phyloP scores from a whole-genome alignment of 2,113 vertebrate species.

The Ginglymostoma cirratum region DNA sequence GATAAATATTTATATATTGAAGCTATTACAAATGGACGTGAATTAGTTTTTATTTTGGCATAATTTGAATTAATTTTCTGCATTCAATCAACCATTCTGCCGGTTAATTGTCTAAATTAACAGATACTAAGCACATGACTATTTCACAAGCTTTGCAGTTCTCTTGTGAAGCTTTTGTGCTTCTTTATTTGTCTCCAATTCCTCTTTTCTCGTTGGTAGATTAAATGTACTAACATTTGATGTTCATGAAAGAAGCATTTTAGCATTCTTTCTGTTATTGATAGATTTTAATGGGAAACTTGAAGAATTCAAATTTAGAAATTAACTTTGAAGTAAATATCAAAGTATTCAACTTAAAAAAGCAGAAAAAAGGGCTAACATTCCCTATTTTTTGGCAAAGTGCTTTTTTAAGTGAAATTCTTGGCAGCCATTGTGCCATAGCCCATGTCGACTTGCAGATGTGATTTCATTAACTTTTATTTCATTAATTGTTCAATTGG shows the following conservation, averaged over 20 bases:
- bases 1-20: conserved; percentile 36
- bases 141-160: neutral
- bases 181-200: neutral
- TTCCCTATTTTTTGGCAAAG: too few species aligned
- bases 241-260: neutral
- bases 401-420: too few species aligned
- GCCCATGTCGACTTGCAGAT: too few species aligned
- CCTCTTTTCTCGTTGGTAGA: neutral
- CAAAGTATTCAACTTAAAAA: neutral
- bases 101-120: neutral
- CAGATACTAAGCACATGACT: neutral
- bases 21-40: conserved; percentile 14
- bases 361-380: neutral
- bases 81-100: neutral
- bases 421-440: too few species aligned
- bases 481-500: too few species aligned
- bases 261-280: neutral
- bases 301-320: neutral
- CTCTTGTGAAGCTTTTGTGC: neutral
- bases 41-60: conserved; percentile 13
- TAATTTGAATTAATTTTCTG: conserved; percentile 18
- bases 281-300: neutral
- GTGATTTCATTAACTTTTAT: too few species aligned
- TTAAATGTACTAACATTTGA: neutral
- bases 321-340: neutral